These are phyloP conservation scores for Zingel zingel DNA, from an alignment of 2,113 vertebrate genomes.

Conservation along the genomic window DNA sequence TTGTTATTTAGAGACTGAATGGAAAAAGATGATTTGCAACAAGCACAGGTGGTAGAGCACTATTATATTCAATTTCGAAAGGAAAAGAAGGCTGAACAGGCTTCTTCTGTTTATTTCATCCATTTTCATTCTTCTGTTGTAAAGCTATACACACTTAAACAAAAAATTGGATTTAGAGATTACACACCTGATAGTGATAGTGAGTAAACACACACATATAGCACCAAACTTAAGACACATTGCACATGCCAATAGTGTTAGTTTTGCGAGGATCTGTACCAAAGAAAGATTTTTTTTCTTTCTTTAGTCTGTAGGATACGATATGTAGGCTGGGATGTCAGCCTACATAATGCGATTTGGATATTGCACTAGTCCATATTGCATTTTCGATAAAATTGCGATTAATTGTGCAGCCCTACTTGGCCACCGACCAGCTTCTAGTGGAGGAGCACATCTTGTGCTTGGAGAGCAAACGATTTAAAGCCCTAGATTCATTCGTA, in stretches of 20 bases:
- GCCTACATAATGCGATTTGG: no score
- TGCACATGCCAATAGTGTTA: neutral
- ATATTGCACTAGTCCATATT: no score
- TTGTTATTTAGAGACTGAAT: conserved; percentile 41
- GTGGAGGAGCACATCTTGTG: neutral
- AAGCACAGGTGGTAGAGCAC: conserved; percentile 46
- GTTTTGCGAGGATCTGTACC: no score
- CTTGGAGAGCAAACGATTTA: neutral
- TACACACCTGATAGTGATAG: neutral
- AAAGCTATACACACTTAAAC: neutral
- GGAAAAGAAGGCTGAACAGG: conserved; percentile 34
- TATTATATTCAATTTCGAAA: conserved; percentile 39
- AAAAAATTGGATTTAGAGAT: conserved; percentile 10
- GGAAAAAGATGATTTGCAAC: conserved; percentile 41
- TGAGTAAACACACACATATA: neutral
- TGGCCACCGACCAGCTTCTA: neutral
- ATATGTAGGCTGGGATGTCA: no score
- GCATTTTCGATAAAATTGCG: neutral
- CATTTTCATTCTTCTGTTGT: conserved; percentile 20
- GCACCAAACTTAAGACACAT: neutral
- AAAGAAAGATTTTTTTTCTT: no score
- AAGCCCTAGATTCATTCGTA: neutral
- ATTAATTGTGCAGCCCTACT: neutral
- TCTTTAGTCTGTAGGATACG: no score
- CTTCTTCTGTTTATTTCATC: conserved; percentile 15